Base-by-base conservation (phyloP, 2,113 vertebrate genomes). In the Garra rufa region DNA sequence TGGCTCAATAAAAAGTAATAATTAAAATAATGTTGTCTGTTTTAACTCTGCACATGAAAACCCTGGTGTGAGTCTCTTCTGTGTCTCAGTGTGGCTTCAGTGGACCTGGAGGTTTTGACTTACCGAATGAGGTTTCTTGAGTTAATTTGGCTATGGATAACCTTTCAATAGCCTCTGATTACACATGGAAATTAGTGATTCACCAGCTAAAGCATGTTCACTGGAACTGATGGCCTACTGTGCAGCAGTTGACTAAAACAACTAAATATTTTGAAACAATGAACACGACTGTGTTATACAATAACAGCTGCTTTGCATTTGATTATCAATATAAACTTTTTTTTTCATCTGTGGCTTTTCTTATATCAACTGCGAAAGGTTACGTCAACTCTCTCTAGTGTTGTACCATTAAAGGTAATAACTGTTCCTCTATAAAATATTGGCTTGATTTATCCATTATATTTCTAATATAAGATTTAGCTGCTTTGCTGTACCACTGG, bases 51-150 rank as follows among this genome's bases (percentile, higher is more conserved):
- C 24, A 28, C 50, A 65, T 26, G 24, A 61, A 61, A 61, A 61
- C 24, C 26, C 24, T 61, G 10, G 24, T 41, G 67, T 41, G 14
- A 73, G 69, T 44, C n/a, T 44, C n/a, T 69, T 44, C 38, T 1
- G 11, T 38, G 34, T 41, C 34, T 9, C 65, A n/a, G 34, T 63
- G 48, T 59, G 75, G 21, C 77, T 76, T 55, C 46, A 81, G 26
- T 43, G 57, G 26, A 76, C 34, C 82, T 86, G 71, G 85, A 88
- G 69, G 26, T 50, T 88, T 87, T 85, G 70, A 81, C 69, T 81
- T 71, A 44, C 57, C 85, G 78, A 83, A 86, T 88, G 82, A 78
- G 75, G 74, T 65, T 65, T 73, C 38, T 44, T 84, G 46, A 34
- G 2, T 41, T 85, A 43, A 77, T 76, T 43, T 44, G 57, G 81